These are phyloP conservation scores for Aricia agestis DNA, from an alignment of 1,140 invertebrate species.

Conservation along the genomic window DNA sequence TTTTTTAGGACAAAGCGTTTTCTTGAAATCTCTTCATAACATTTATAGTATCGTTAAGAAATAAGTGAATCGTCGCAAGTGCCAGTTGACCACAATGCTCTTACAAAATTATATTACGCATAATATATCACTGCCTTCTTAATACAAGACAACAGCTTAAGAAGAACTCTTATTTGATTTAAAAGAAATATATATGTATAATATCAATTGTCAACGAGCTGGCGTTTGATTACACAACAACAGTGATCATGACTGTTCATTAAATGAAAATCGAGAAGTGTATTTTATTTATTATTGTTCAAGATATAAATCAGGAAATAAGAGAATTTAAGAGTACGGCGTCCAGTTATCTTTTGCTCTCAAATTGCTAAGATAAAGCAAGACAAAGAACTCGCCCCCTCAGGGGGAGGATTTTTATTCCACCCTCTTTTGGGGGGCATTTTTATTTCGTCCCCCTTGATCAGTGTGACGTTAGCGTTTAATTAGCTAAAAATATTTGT, in stretches of 20 bases:
- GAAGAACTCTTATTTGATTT: too few species aligned
- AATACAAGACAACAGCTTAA: too few species aligned
- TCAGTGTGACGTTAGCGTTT: constrained; percentile 40
- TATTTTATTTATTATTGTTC: neutral
- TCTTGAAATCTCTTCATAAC: too few species aligned
- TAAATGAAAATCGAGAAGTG: neutral
- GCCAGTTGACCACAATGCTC: too few species aligned
- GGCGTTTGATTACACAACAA: neutral
- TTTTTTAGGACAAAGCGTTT: too few species aligned
- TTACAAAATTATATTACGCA: too few species aligned
- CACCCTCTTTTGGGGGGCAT: neutral
- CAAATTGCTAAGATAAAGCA: constrained; percentile 73
- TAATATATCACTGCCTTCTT: too few species aligned
- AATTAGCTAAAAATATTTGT: constrained; percentile 12
- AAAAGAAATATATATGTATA: too few species aligned
- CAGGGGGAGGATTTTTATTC: constrained; percentile 46
- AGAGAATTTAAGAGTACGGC: constrained; percentile 18
- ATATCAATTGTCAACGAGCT: too few species aligned
- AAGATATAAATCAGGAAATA: constrained; percentile 14
- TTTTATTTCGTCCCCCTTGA: constrained; percentile 40
- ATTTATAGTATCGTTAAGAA: too few species aligned
- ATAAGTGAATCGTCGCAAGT: too few species aligned
- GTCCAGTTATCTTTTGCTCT: constrained; percentile 72
- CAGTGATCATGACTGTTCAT: neutral
- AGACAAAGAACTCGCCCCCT: constrained; percentile 58